phyloP scores from a whole-genome alignment of 2,888 invertebrate genomes.

The Drosophila leonis region DNA sequence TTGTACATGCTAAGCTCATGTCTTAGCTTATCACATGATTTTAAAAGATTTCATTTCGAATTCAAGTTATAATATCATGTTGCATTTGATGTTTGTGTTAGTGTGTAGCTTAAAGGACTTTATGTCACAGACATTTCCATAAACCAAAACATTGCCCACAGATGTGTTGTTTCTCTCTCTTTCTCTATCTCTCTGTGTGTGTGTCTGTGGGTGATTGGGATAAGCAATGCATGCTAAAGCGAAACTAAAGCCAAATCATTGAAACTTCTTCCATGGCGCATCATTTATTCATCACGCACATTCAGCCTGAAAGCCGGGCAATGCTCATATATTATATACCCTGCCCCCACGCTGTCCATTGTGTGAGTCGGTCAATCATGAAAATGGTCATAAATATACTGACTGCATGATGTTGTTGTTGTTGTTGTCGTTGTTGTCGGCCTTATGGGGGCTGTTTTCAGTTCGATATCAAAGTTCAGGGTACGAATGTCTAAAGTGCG shows the following conservation, averaged over 20 bases:
- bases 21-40: not conserved
- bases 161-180: not conserved
- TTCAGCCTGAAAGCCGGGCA: constrained; percentile 58
- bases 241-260: constrained; percentile 73
- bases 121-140: constrained; percentile 29
- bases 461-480: constrained; percentile 66
- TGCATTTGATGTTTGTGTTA: constrained; percentile 2
- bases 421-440: constrained; percentile 34
- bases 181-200: not conserved
- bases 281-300: constrained; percentile 79
- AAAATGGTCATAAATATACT: constrained; percentile 71
- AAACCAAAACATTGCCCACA: constrained; percentile 19
- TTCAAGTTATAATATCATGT: not conserved
- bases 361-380: constrained; percentile 71
- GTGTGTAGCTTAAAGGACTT: constrained; percentile 34
- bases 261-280: constrained; percentile 63
- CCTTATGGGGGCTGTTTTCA: constrained; percentile 38
- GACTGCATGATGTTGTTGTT: constrained; percentile 29
- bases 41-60: constrained; percentile 10
- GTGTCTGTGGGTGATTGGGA: constrained; percentile 12
- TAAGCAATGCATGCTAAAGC: constrained; percentile 34
- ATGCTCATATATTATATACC: constrained; percentile 56
- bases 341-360: constrained; percentile 20
- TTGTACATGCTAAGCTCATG: not conserved
- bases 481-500: constrained; percentile 54